These are phyloP conservation scores for Melanotus villosus DNA, from an alignment of 2,888 invertebrate genomes.

Conservation along the genomic window DNA sequence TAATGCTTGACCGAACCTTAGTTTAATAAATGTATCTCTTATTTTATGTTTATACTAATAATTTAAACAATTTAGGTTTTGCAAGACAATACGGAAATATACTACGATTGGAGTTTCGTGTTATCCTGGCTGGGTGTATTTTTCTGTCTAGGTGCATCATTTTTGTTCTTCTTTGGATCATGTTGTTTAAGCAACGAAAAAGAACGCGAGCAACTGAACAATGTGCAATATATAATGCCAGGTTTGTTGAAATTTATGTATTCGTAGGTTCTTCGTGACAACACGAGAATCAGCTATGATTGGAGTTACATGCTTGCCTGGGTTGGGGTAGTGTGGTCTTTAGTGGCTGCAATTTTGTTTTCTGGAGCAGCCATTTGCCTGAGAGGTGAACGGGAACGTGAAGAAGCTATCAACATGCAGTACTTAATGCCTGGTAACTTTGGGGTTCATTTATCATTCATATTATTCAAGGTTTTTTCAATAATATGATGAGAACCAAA, in stretches of 20 bases:
- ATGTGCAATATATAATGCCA: conserved; percentile 93
- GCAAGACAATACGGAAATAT: conserved; percentile 79
- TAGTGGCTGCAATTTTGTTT: conserved; percentile 92
- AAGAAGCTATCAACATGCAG: conserved; percentile 97
- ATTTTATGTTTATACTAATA: neutral
- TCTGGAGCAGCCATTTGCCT: conserved; percentile 95
- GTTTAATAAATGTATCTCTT: too few species aligned
- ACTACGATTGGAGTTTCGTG: conserved; percentile 91
- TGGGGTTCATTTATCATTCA: conserved; percentile 49
- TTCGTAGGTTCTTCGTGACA: conserved; percentile 86
- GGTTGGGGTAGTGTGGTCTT: conserved; percentile 94
- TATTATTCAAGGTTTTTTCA: neutral
- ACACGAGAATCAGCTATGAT: conserved; percentile 90
- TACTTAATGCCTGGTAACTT: conserved; percentile 94
- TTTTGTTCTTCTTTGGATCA: conserved; percentile 85
- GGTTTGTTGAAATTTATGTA: conserved; percentile 69
- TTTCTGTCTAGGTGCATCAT: conserved; percentile 80
- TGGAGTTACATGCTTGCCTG: conserved; percentile 98
- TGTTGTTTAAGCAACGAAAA: conserved; percentile 85
- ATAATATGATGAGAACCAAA: too few species aligned
- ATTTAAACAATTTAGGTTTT: conserved; percentile 72
- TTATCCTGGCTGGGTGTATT: conserved; percentile 87
- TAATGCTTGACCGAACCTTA: too few species aligned
- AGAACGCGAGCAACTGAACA: conserved; percentile 80
- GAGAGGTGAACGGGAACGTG: conserved; percentile 92